Conservation (phyloP, 1,140 invertebrate genomes). For the Drosophila baimaii region DNA sequence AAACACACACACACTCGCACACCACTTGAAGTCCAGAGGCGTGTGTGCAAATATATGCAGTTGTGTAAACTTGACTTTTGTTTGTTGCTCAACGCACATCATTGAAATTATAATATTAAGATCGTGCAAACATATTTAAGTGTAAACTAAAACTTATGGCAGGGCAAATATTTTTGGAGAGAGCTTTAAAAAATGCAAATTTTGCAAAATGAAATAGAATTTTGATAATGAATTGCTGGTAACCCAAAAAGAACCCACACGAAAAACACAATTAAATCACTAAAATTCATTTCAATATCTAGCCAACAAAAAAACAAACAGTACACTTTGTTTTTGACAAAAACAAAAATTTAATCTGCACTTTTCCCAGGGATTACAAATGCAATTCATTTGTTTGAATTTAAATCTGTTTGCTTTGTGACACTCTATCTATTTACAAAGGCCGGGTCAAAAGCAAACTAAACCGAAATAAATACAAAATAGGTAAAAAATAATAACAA, state of each 20-base stretch:
- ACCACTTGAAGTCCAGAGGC: conserved; percentile 5
- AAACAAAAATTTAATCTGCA: conserved; percentile 33
- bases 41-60: conserved; percentile 23
- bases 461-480: conserved; percentile 30
- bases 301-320: conserved; percentile 5
- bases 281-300: conserved; percentile 25
- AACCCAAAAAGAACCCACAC: neutral
- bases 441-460: conserved; percentile 1
- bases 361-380: conserved; percentile 36
- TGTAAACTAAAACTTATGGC: neutral
- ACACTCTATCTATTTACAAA: conserved; percentile 50
- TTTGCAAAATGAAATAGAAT: conserved; percentile 1
- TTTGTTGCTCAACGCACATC: conserved; percentile 29
- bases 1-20: conserved; percentile 7
- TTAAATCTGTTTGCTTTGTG: conserved; percentile 46
- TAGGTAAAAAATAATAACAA: conserved; percentile 27
- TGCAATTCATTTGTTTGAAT: conserved; percentile 43
- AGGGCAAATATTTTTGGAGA: neutral
- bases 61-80: conserved; percentile 37
- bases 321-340: neutral
- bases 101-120: conserved; percentile 40
- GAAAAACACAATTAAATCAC: conserved; percentile 19
- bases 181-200: neutral
- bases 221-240: neutral
- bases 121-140: neutral